A percentile compares a stretch with the other conserved stretches of the same genome.
Evolutionary conservation across 2,888 invertebrate species (phyloP).

Genomic region (Thysanoteuthis rhombus): DNA sequence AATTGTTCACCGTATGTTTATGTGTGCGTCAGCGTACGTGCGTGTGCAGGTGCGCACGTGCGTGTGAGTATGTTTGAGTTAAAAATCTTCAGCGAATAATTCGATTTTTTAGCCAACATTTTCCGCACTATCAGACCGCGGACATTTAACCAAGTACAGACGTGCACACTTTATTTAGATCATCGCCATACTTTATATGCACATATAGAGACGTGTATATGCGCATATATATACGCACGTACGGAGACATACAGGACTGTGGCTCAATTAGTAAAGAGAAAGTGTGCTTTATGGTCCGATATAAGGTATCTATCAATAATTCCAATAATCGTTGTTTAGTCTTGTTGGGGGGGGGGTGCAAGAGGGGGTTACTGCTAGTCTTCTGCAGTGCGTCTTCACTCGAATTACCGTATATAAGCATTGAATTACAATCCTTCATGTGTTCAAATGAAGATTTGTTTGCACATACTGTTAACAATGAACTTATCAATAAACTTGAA

Average conservation of each 20-base stretch:
- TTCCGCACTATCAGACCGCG: background rate
- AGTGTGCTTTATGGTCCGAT: too few relatives aligned
- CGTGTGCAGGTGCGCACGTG: background rate
- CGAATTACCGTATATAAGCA: too few relatives aligned
- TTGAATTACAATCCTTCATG: too few relatives aligned
- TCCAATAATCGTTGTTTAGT: too few relatives aligned
- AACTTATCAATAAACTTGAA: background rate
- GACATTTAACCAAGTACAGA: background rate
- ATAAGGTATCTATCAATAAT: too few relatives aligned
- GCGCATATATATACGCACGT: background rate
- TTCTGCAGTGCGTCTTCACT: too few relatives aligned
- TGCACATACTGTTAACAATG: background rate
- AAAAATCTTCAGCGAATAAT: background rate
- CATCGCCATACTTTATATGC: background rate
- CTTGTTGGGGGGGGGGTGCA: too few relatives aligned
- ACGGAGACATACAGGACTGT: background rate
- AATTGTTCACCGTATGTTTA: background rate
- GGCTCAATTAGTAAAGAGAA: background rate
- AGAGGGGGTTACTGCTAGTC: too few relatives aligned
- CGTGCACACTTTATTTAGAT: background rate
- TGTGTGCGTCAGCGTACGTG: background rate
- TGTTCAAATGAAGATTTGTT: too few relatives aligned
- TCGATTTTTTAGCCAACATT: background rate
- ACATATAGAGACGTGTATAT: background rate
- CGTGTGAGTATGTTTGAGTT: background rate